Evolutionary conservation across 2,797 vertebrate species (phyloP).

Genomic region (Danio albolineatus): DNA sequence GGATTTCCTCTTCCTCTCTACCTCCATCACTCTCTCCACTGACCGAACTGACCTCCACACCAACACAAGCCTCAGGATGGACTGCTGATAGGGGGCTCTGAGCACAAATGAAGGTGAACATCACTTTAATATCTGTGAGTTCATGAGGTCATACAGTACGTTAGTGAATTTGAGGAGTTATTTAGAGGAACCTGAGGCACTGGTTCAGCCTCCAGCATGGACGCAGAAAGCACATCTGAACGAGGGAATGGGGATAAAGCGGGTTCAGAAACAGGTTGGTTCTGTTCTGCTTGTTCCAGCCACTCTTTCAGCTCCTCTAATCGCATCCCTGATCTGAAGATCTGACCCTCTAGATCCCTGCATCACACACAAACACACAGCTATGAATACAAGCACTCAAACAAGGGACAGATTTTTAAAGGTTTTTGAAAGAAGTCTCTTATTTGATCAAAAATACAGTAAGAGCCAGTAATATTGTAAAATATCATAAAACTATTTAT

Average conservation of each 20-base stretch:
- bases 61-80: conserved; percentile 31
- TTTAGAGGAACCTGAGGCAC: conserved; percentile 66
- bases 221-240: background rate
- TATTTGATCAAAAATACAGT: too few relatives aligned
- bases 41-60: conserved; percentile 62
- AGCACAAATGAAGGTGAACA: background rate
- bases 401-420: too few relatives aligned
- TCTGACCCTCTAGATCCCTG: conserved; percentile 86
- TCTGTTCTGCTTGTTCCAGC: conserved; percentile 65
- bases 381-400: too few relatives aligned
- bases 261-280: conserved; percentile 37
- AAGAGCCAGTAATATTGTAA: too few relatives aligned
- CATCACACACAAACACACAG: conserved; percentile 9
- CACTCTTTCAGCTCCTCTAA: conserved; percentile 87
- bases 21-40: conserved; percentile 60
- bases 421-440: too few relatives aligned
- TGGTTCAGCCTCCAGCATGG: conserved; percentile 51
- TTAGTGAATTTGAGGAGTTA: background rate
- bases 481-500: too few relatives aligned
- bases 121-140: background rate
- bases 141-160: too few relatives aligned
- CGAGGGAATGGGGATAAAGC: conserved; percentile 36
- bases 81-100: conserved; percentile 64
- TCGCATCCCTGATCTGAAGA: conserved; percentile 83
- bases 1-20: conserved; percentile 35